Evolutionary conservation across 2,113 vertebrate genomes (phyloP).

Genomic region (Nothocercus nigrocapillus): DNA sequence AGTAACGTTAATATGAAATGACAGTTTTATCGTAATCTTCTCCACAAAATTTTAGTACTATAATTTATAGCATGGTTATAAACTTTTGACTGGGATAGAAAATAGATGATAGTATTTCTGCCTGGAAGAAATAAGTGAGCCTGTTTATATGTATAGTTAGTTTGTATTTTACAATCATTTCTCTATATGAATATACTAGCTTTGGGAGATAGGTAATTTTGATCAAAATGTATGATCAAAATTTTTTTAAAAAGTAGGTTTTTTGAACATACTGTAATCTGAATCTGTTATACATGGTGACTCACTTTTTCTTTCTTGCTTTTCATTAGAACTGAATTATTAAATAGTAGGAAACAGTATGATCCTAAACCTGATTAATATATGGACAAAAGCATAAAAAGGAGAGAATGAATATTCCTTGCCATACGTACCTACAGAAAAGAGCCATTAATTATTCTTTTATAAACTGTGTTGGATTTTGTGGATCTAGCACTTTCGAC

Average conservation of each 20-base stretch:
- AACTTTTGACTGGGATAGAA: conserved; percentile 21
- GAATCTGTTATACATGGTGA: neutral
- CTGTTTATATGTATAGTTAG: neutral
- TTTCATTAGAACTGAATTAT: neutral
- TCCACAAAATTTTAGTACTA: conserved; percentile 44
- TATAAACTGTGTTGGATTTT: neutral
- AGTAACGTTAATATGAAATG: conserved; percentile 13
- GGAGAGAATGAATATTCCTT: neutral
- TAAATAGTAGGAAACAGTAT: neutral
- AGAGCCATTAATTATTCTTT: neutral
- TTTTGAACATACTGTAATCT: neutral
- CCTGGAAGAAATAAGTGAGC: conserved; percentile 8
- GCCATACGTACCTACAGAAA: neutral
- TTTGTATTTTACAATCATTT: conserved; percentile 20
- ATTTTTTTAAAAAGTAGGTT: neutral
- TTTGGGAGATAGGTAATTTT: conserved; percentile 47
- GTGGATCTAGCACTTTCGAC: neutral
- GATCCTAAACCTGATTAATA: neutral
- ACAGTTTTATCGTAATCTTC: conserved; percentile 32
- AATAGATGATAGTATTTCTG: conserved; percentile 3
- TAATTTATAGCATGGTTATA: conserved; percentile 45
- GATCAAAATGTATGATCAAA: neutral
- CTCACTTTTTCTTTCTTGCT: neutral
- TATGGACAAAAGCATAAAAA: neutral
- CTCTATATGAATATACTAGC: neutral